Evolutionary conservation across 1,140 invertebrate genomes (phyloP), one percentile per base, ranked within the genome.

Genomic region (Eueides isabella): DNA sequence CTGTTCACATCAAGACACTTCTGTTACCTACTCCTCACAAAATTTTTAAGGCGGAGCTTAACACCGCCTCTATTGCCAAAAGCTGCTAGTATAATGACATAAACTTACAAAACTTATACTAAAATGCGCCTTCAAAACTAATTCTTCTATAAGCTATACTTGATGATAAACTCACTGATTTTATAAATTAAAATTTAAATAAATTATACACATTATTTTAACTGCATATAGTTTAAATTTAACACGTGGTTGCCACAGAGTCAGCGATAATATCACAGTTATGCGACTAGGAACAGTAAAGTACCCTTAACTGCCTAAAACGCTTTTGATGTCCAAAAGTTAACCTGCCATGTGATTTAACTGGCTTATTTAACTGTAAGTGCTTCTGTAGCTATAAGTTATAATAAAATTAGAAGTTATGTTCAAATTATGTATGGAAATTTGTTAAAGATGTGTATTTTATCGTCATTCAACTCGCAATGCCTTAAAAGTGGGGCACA

Each of bases 281-380:
- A 44, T 44, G 41, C 7, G 41, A 19, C 19, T 44, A 44, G 41
- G 41, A 44, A 19, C 16, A 44, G 41, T 16, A 44, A 44, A 44
- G 41, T 44, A 44, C 16, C n/a, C 41, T 44, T 44, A 44, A 44
- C 41, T 44, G 41, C 41, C n/a, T 44, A 6, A 44, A n/a, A 44
- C 41, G 6, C 41, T 19, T 68, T 55, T 68, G 29, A 61, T 33
- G 67, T 55, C 33, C 44, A 68, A 68, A 33, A 33, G 19, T 11
- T 23, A 61, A 31, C 67, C 29, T 38, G 67, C n/a, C n/a, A n/a
- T n/a, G n/a, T n/a, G n/a, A n/a, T n/a, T n/a, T n/a, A n/a, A n/a
- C n/a, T n/a, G n/a, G n/a, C n/a, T n/a, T n/a, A n/a, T n/a, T n/a
- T n/a, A 48, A 48, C 16, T 48, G n/a, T 19, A 48, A 38, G 12